phyloP scores from a whole-genome alignment of 2,113 vertebrate species.

The Passer montanus region DNA sequence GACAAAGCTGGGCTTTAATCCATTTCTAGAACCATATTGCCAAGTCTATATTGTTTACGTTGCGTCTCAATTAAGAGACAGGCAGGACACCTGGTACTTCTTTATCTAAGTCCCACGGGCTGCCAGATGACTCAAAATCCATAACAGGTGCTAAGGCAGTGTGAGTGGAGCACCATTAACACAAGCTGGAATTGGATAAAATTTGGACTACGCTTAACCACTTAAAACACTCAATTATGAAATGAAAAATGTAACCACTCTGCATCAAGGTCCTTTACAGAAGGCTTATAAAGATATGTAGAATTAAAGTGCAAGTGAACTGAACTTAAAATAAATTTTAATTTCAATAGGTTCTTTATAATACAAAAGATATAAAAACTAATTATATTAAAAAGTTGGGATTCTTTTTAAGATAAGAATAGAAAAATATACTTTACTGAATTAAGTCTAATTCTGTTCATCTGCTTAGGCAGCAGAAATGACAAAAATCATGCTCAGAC shows the following conservation, averaged over 20 bases:
- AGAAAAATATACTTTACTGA: neutral
- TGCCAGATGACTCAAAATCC: conserved; percentile 84
- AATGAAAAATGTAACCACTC: conserved; percentile 67
- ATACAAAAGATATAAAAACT: neutral
- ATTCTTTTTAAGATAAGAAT: neutral
- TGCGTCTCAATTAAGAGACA: conserved; percentile 81
- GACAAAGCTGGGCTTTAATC: conserved; percentile 78
- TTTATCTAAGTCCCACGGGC: conserved; percentile 78
- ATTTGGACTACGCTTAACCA: conserved; percentile 71
- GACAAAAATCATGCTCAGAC: neutral
- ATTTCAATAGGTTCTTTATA: conserved; percentile 19
- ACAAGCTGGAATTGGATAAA: conserved; percentile 73
- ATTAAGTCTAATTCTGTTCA: neutral
- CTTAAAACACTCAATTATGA: conserved; percentile 72
- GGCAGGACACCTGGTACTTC: conserved; percentile 83
- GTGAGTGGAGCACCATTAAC: conserved; percentile 73
- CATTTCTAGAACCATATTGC: conserved; percentile 77
- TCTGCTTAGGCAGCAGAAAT: conserved; percentile 1
- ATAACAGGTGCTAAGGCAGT: conserved; percentile 81
- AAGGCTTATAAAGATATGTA: conserved; percentile 43
- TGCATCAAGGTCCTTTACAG: conserved; percentile 24
- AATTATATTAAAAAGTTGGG: neutral
- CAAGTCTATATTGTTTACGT: conserved; percentile 80
- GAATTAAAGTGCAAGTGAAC: conserved; percentile 39
- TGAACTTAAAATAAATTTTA: neutral